Percentiles rank a stretch among this genome's conserved stretches.
phyloP scores from a whole-genome alignment of 1,140 invertebrate genomes.

The Atta cephalotes region DNA sequence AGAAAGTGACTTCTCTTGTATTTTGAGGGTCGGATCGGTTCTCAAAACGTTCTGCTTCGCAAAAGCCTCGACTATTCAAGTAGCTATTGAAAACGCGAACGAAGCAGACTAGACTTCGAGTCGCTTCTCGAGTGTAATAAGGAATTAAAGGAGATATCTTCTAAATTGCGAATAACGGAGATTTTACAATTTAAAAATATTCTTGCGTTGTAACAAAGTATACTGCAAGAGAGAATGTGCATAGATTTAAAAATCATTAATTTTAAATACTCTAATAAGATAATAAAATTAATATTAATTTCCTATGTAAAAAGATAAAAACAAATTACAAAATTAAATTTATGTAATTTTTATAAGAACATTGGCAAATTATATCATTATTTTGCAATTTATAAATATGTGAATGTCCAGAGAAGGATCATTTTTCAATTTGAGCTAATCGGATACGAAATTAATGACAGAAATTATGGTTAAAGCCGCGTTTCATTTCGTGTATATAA shows the following conservation, averaged over 20 bases:
- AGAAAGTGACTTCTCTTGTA: conserved; percentile 53
- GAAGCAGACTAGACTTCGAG: conserved; percentile 47
- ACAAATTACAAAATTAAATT: conserved; percentile 5
- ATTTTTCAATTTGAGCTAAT: conserved; percentile 24
- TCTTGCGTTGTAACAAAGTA: not conserved
- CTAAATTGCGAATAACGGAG: not conserved
- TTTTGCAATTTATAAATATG: conserved; percentile 28
- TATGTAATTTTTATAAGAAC: not conserved
- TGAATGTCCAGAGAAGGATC: not conserved
- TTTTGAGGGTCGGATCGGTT: conserved; percentile 31
- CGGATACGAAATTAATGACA: conserved; percentile 19
- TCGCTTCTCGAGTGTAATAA: conserved; percentile 31
- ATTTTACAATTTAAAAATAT: conserved; percentile 11
- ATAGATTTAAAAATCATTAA: not conserved
- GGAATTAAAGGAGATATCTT: conserved; percentile 55
- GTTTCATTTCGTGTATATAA: conserved; percentile 35
- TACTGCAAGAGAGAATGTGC: not conserved
- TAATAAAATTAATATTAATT: not conserved
- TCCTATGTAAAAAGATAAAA: not conserved
- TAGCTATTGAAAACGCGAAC: conserved; percentile 56
- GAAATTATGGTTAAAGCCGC: conserved; percentile 18
- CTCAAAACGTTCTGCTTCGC: conserved; percentile 47
- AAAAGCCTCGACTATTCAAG: conserved; percentile 35
- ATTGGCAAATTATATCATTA: not conserved
- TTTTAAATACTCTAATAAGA: not conserved